Conservation (phyloP, 2,797 vertebrate genomes). For the Coregonus suidteri region DNA sequence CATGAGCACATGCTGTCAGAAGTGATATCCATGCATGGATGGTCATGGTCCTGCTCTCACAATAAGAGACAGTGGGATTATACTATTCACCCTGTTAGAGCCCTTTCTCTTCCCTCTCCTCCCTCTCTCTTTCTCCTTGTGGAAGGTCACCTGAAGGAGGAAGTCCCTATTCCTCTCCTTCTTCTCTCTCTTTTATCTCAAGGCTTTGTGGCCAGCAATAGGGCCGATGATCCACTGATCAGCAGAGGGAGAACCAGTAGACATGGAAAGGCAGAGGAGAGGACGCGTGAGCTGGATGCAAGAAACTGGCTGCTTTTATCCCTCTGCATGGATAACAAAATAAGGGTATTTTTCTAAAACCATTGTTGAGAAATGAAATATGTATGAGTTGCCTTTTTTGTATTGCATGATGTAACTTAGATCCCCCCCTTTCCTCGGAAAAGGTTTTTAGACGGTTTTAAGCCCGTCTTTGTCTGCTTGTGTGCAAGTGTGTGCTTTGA, state of each 20-base stretch:
- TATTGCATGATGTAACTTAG: constrained; percentile 53
- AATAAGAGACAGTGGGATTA: constrained; percentile 65
- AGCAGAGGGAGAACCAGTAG: constrained; percentile 49
- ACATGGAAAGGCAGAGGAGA: neutral
- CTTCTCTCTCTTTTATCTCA: constrained; percentile 63
- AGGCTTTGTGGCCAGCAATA: constrained; percentile 62
- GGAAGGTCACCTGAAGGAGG: constrained; percentile 78
- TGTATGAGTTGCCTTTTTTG: constrained; percentile 58
- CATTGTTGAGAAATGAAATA: constrained; percentile 60
- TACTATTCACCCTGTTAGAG: constrained; percentile 62
- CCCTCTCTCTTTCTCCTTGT: constrained; percentile 19
- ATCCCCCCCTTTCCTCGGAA: constrained; percentile 16
- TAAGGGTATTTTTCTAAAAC: constrained; percentile 52
- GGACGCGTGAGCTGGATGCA: constrained; percentile 42
- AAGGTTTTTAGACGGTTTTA: neutral
- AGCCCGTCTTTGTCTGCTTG: neutral
- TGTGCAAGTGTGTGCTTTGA: constrained; percentile 14
- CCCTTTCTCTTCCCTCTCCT: constrained; percentile 20
- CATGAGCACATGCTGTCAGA: constrained; percentile 39
- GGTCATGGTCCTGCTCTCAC: constrained; percentile 49
- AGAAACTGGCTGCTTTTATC: constrained; percentile 67
- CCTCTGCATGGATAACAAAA: constrained; percentile 64
- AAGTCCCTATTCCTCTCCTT: constrained; percentile 70
- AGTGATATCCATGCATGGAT: constrained; percentile 52
- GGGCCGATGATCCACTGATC: constrained; percentile 60